Conservation (phyloP, 2,113 vertebrate genomes). For the Neodontobutis hainanensis region DNA sequence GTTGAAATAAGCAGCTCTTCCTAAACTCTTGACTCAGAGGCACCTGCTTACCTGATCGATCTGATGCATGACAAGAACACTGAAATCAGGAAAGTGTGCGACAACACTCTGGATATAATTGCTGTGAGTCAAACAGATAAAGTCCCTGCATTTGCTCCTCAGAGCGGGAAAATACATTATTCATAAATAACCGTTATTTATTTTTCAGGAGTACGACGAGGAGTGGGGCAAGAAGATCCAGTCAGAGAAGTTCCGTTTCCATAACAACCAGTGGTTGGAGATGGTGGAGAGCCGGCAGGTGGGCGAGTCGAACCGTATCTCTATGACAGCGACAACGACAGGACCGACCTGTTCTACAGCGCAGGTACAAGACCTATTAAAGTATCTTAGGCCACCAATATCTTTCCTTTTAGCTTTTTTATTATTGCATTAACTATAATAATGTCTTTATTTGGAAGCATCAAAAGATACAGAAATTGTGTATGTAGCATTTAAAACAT, state of each 20-base stretch:
- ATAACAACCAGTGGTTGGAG: constrained; percentile 97
- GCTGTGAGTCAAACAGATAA: constrained; percentile 81
- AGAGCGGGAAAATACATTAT: not conserved
- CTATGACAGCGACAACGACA: constrained; percentile 85
- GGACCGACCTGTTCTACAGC: constrained; percentile 91
- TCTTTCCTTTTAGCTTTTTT: too few species aligned
- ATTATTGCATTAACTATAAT: too few species aligned
- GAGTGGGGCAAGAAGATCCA: constrained; percentile 98
- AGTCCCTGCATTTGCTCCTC: not conserved
- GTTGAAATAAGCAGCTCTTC: constrained; percentile 38
- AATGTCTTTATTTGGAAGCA: too few species aligned
- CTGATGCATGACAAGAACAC: constrained; percentile 97
- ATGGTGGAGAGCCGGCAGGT: constrained; percentile 96
- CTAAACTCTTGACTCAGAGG: constrained; percentile 85
- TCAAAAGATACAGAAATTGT: too few species aligned
- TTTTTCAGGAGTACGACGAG: constrained; percentile 90
- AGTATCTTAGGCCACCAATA: too few species aligned
- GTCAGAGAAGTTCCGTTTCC: constrained; percentile 95
- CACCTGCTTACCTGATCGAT: constrained; percentile 95
- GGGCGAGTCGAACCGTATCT: constrained; percentile 80
- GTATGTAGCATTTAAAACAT: too few species aligned
- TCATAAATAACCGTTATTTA: not conserved
- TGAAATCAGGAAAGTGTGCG: constrained; percentile 95
- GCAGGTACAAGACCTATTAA: constrained; percentile 77
- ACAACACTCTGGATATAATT: constrained; percentile 96